phyloP scores from a whole-genome alignment of 2,113 vertebrate genomes.

The Cardinalis cardinalis region DNA sequence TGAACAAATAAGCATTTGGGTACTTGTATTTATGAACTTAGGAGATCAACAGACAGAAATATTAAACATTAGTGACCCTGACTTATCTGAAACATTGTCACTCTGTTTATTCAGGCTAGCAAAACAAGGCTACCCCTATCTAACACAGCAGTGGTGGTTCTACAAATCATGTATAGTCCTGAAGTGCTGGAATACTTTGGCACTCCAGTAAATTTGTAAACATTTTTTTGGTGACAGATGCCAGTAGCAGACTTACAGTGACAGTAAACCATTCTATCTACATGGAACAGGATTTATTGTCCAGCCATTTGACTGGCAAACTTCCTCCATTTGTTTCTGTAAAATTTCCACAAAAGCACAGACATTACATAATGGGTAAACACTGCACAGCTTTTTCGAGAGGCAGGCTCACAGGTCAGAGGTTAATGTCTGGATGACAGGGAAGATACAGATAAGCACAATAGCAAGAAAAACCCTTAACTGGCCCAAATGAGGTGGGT shows the following conservation, averaged over 20 bases:
- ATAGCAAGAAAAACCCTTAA: constrained; percentile 22
- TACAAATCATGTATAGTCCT: constrained; percentile 15
- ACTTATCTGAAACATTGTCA: constrained; percentile 32
- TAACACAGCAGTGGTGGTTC: not conserved
- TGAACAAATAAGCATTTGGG: not conserved
- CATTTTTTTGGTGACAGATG: constrained; percentile 54
- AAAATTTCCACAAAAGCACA: constrained; percentile 72
- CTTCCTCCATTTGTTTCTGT: constrained; percentile 81
- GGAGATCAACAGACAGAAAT: not conserved
- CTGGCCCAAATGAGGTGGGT: not conserved
- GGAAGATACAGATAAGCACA: constrained; percentile 64
- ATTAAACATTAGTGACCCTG: not conserved
- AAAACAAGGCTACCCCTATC: constrained; percentile 9
- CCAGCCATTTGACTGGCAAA: constrained; percentile 69
- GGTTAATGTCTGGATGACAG: constrained; percentile 68
- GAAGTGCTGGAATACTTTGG: constrained; percentile 39
- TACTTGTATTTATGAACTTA: not conserved
- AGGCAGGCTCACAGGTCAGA: constrained; percentile 41
- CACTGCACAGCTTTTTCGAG: constrained; percentile 36
- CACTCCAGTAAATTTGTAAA: constrained; percentile 40
- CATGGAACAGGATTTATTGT: constrained; percentile 73
- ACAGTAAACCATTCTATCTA: constrained; percentile 61
- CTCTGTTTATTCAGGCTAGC: constrained; percentile 42
- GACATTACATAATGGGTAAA: constrained; percentile 79
- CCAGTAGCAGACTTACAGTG: constrained; percentile 55